These are phyloP conservation scores for Zoanthus solanderi DNA, from an alignment of 92 coral and sea anemone species.

Conservation along the genomic window DNA sequence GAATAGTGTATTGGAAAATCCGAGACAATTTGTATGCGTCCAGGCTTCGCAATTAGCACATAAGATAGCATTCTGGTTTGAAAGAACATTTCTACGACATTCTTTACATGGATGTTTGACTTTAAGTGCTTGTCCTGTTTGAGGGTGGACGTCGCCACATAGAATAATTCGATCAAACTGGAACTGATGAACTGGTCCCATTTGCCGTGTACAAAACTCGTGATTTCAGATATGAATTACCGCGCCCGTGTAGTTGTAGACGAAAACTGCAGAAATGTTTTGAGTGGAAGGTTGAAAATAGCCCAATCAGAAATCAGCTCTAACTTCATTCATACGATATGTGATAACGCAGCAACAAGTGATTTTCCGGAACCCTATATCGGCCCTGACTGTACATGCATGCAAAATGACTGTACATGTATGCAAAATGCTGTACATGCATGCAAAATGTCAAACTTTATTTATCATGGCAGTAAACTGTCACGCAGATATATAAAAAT, in stretches of 20 bases:
- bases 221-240: slow-evolving; percentile 53
- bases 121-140: slow-evolving; percentile 63
- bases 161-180: slow-evolving; percentile 41
- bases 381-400: neutral
- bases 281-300: slow-evolving; percentile 37
- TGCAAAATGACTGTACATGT: too few relatives aligned
- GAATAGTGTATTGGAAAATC: slow-evolving; percentile 45
- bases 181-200: slow-evolving; percentile 46
- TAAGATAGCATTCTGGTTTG: slow-evolving; percentile 64
- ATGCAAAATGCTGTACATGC: too few relatives aligned
- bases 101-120: slow-evolving; percentile 61
- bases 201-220: slow-evolving; percentile 1
- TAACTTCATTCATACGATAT: slow-evolving; percentile 34
- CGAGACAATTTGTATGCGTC: slow-evolving; percentile 69
- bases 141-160: slow-evolving; percentile 57
- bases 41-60: slow-evolving; percentile 61
- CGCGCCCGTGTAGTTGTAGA: slow-evolving; percentile 46
- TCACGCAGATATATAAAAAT: too few relatives aligned
- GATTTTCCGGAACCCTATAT: too few relatives aligned
- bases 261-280: slow-evolving; percentile 48
- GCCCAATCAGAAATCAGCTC: slow-evolving; percentile 15
- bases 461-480: too few relatives aligned
- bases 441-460: too few relatives aligned
- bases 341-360: slow-evolving; percentile 29
- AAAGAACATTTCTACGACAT: slow-evolving; percentile 60